Conservation (phyloP, 2,888 invertebrate species). For the Glaucopsyche alexis region DNA sequence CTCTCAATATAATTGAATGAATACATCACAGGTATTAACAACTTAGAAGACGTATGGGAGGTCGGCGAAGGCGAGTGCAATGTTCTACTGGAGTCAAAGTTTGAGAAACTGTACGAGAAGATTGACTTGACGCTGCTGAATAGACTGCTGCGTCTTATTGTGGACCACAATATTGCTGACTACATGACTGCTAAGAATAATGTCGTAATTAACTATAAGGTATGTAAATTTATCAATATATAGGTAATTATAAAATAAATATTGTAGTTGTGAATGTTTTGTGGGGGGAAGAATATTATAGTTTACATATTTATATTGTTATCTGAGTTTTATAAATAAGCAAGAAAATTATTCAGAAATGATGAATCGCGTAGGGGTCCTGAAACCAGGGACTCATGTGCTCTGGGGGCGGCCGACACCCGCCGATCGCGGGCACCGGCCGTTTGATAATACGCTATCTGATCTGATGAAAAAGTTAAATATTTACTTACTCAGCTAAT, state of each 20-base stretch:
- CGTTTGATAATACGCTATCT: slow-evolving; percentile 62
- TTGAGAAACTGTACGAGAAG: slow-evolving; percentile 99
- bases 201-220: slow-evolving; percentile 99
- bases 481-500: too few species aligned
- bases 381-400: slow-evolving; percentile 72
- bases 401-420: slow-evolving; percentile 57
- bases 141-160: slow-evolving; percentile 95
- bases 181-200: slow-evolving; percentile 99
- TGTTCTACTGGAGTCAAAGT: slow-evolving; percentile 96
- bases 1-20: neutral
- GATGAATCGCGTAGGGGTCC: slow-evolving; percentile 72
- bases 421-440: slow-evolving; percentile 43
- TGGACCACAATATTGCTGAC: slow-evolving; percentile 99
- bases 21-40: slow-evolving; percentile 88
- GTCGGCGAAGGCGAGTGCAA: slow-evolving; percentile 99
- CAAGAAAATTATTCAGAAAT: neutral
- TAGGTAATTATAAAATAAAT: too few species aligned
- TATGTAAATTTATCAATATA: slow-evolving; percentile 43
- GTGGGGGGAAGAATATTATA: too few species aligned
- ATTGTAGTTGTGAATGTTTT: too few species aligned
- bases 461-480: slow-evolving; percentile 44
- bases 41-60: slow-evolving; percentile 99
- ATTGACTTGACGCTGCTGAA: slow-evolving; percentile 99
- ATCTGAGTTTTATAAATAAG: too few species aligned
- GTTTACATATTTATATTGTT: too few species aligned